Evolutionary conservation across 2,888 invertebrate genomes (phyloP), one percentile per base, ranked within the genome.

Genomic region (Gastrophysa polygoni): DNA sequence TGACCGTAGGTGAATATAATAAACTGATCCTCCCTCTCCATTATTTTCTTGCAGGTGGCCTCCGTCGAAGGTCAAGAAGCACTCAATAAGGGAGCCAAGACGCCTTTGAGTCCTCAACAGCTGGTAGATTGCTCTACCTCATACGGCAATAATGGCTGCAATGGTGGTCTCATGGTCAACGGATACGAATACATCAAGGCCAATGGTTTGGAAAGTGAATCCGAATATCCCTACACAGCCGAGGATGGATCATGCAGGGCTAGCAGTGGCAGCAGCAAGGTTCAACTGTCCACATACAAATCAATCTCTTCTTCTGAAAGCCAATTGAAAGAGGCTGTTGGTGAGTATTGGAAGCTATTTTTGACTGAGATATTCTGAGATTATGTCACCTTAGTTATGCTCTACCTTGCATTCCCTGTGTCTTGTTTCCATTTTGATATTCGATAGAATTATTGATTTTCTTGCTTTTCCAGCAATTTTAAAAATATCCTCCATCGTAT

Each of bases 71-170:
- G 90, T 0, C 95, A 95, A 81, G 91, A 95, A 81, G 95, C 87
- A 86, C 88, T 93, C 69, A 88, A 89, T 81, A 84, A 85, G 11
- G 91, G 91, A n/a, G 84, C 84, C 68, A 83, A 95, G 60, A 86
- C 92, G 24, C 92, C 94, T 1, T 86, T 96, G n/a, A 95, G 94
- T 47, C 67, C 64, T 82, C 94, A 95, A 83, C 93, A 95, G 82
- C 84, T 95, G 68, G 84, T 95, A 59, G 95, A 95, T 82, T 95
- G 95, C 28, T 66, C 67, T 0, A 47, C 50, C 24, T 4, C 14
- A 77, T 93, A 90, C 77, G 92, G 91, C 32, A 94, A 94, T 82
- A 87, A 91, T 75, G 95, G 94, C 55, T 95, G 95, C 82, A 87
- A 89, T 72, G 94, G 95, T 57, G 93, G 93, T 64, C 78, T 86